phyloP scores from a whole-genome alignment of 2,113 vertebrate genomes.

The Scalopus aquaticus region DNA sequence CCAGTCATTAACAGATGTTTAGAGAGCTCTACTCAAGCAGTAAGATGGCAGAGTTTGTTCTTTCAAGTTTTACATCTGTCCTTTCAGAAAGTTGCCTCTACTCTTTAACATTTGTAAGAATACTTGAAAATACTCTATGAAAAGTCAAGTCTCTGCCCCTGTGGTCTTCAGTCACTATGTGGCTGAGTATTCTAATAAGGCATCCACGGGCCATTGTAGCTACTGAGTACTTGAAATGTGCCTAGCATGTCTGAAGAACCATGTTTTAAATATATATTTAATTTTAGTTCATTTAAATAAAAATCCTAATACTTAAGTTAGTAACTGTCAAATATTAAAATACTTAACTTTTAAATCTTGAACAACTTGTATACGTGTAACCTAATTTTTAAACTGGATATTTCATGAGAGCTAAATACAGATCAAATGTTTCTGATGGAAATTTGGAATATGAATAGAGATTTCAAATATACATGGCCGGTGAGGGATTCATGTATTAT shows the following conservation, averaged over 20 bases:
- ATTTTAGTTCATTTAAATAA: background rate
- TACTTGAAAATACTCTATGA: background rate
- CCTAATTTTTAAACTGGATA: background rate
- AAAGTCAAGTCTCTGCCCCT: background rate
- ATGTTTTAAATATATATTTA: background rate
- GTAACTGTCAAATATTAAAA: background rate
- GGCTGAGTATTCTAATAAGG: background rate
- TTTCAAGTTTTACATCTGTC: background rate
- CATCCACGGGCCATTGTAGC: background rate
- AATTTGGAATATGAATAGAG: background rate
- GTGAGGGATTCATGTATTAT: background rate
- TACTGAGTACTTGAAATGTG: background rate
- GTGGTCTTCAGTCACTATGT: background rate
- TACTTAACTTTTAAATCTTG: background rate
- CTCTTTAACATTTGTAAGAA: no score
- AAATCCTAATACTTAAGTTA: background rate
- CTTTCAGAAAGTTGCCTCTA: background rate
- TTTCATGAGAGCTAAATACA: background rate
- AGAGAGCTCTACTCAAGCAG: background rate
- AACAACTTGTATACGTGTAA: background rate
- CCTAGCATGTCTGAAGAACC: background rate
- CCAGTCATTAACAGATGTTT: background rate
- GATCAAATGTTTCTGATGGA: background rate
- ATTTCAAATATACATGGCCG: background rate
- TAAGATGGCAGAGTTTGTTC: background rate